Evolutionary conservation across 2,888 invertebrate species (phyloP).

Genomic region (Zelleria hepariella): DNA sequence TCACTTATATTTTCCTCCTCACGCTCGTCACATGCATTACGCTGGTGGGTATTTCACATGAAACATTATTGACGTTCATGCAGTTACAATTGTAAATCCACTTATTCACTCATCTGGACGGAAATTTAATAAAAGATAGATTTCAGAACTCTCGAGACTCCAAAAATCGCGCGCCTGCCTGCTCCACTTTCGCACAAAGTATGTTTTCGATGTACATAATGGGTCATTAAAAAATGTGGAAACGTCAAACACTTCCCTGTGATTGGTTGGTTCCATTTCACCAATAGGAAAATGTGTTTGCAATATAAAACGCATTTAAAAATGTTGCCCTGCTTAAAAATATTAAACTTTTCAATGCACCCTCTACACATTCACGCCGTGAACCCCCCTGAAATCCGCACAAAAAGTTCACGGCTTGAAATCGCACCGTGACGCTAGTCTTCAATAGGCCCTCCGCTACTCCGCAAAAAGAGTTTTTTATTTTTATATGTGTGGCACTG

Average conservation of each 20-base stretch:
- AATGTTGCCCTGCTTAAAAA: too few species aligned
- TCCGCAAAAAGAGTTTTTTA: too few species aligned
- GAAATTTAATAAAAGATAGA: neutral
- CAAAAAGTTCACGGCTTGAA: too few species aligned
- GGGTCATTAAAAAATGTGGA: neutral
- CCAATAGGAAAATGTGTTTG: neutral
- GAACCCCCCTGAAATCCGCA: too few species aligned
- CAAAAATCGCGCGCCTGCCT: neutral
- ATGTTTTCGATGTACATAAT: neutral
- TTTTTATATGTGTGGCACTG: too few species aligned
- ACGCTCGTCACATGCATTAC: neutral
- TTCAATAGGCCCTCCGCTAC: too few species aligned
- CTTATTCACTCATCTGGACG: too few species aligned
- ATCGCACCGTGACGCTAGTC: too few species aligned
- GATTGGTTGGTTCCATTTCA: too few species aligned
- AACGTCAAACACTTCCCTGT: neutral
- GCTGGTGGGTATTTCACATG: neutral
- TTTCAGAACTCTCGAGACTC: neutral
- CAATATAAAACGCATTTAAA: neutral
- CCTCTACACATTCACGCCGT: too few species aligned
- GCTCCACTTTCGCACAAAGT: neutral
- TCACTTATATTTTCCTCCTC: neutral
- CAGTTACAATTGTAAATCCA: neutral
- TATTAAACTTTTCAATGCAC: too few species aligned
- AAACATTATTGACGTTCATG: neutral